These are phyloP conservation scores for Thaumetopoea pityocampa DNA, from an alignment of 1,140 invertebrate genomes.

Conservation along the genomic window DNA sequence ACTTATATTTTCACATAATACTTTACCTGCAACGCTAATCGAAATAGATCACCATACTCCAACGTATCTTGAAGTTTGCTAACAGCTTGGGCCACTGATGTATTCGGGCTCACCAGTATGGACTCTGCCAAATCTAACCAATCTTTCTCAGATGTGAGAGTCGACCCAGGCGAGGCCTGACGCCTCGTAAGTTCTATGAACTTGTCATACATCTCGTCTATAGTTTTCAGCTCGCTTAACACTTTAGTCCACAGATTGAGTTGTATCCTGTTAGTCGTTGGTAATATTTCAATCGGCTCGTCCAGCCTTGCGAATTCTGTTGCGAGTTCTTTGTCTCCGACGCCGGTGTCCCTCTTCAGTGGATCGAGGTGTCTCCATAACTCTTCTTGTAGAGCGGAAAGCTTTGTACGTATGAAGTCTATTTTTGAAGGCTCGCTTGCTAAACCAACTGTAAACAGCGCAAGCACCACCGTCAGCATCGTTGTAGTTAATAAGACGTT, in stretches of 20 bases:
- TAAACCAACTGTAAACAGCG: conserved; percentile 43
- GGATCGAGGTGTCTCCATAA: conserved; percentile 72
- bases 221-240: conserved; percentile 68
- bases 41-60: conserved; percentile 78
- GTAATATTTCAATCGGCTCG: conserved; percentile 59
- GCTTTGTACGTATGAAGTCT: conserved; percentile 76
- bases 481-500: conserved; percentile 34
- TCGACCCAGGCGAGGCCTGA: conserved; percentile 61
- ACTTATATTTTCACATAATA: conserved; percentile 2
- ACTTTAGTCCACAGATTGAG: conserved; percentile 75
- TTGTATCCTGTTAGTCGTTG: conserved; percentile 52
- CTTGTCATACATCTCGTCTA: conserved; percentile 78
- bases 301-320: conserved; percentile 76
- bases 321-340: conserved; percentile 75
- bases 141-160: conserved; percentile 72
- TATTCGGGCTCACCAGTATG: conserved; percentile 76
- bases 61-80: conserved; percentile 74
- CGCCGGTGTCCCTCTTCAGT: conserved; percentile 56
- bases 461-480: conserved; percentile 46
- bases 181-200: conserved; percentile 77
- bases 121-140: conserved; percentile 80
- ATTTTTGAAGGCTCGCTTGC: conserved; percentile 51
- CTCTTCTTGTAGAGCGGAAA: conserved; percentile 72
- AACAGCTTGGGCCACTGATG: conserved; percentile 70
- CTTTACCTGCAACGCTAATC: conserved; percentile 79